Evolutionary conservation across 2,888 invertebrate species (phyloP).

Genomic region (Campoplex capitator): DNA sequence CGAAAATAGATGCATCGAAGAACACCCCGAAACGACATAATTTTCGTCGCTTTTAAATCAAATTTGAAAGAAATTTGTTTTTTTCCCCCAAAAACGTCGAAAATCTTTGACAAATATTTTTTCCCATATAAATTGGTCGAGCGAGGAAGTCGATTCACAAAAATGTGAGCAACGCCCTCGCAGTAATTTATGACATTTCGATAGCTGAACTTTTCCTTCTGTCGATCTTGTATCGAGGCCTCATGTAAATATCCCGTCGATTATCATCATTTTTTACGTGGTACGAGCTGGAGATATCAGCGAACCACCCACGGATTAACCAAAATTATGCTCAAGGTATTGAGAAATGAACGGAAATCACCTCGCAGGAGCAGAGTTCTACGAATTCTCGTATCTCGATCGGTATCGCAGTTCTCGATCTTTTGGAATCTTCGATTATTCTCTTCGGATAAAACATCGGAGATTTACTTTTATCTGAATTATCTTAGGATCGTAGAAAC

Average conservation of each 20-base stretch:
- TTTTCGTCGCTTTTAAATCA: too few relatives aligned
- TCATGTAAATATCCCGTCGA: neutral
- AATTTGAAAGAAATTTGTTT: too few relatives aligned
- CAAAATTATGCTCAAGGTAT: neutral
- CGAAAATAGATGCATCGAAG: too few relatives aligned
- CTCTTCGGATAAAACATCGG: conserved; percentile 1
- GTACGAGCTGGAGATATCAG: conserved; percentile 53
- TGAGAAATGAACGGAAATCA: neutral
- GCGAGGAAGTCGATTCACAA: neutral
- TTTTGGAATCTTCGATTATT: neutral
- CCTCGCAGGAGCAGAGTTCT: neutral
- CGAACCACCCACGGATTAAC: conserved; percentile 41
- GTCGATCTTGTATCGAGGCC: conserved; percentile 7
- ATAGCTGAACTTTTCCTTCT: conserved; percentile 26
- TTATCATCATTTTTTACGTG: conserved; percentile 27
- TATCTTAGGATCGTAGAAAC: neutral
- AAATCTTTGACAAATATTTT: too few relatives aligned
- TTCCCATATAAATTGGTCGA: neutral
- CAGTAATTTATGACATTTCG: conserved; percentile 50
- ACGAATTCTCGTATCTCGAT: neutral
- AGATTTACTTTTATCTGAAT: neutral
- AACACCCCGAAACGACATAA: too few relatives aligned
- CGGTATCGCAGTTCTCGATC: conserved; percentile 21
- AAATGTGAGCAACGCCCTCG: neutral
- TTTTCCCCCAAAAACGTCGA: too few relatives aligned